Evolutionary conservation across 2,113 vertebrate species (phyloP).

Genomic region (Entelurus aequoreus): DNA sequence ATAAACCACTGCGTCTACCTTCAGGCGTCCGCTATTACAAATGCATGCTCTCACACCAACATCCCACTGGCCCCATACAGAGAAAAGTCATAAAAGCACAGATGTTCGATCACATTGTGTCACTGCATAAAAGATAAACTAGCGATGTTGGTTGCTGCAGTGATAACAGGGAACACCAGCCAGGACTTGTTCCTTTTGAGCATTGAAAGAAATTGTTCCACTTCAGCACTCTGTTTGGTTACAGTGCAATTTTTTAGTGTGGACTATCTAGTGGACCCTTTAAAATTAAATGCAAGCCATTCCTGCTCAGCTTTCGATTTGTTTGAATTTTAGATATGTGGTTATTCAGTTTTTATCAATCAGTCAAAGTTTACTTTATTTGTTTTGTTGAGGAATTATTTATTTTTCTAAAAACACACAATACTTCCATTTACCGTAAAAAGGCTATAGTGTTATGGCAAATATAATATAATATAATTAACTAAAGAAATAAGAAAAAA

Average conservation of each 20-base stretch:
- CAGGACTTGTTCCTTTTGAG: not conserved
- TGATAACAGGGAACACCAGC: not conserved
- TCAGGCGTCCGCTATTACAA: constrained; percentile 11
- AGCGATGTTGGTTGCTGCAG: constrained; percentile 9
- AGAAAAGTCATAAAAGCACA: constrained; percentile 21
- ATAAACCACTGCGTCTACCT: constrained; percentile 5
- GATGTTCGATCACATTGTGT: constrained; percentile 18
- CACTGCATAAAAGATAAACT: constrained; percentile 20
- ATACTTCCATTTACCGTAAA: too few species aligned
- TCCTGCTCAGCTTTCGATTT: not conserved
- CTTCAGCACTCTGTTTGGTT: not conserved
- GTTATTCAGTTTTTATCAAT: too few species aligned
- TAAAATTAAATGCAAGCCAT: not conserved
- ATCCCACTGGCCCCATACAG: constrained; percentile 6
- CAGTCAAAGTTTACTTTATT: too few species aligned
- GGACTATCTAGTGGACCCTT: not conserved
- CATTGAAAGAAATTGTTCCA: constrained; percentile 2
- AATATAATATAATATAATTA: too few species aligned
- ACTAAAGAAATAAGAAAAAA: too few species aligned
- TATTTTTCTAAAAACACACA: too few species aligned
- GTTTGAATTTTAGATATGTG: not conserved
- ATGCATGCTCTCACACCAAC: constrained; percentile 13
- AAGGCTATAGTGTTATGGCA: too few species aligned
- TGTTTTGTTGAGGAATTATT: too few species aligned
- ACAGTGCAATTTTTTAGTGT: not conserved